Evolutionary conservation across 2,797 vertebrate genomes (phyloP), one percentile per base, ranked within the genome.

Genomic region (Miichthys miiuy): DNA sequence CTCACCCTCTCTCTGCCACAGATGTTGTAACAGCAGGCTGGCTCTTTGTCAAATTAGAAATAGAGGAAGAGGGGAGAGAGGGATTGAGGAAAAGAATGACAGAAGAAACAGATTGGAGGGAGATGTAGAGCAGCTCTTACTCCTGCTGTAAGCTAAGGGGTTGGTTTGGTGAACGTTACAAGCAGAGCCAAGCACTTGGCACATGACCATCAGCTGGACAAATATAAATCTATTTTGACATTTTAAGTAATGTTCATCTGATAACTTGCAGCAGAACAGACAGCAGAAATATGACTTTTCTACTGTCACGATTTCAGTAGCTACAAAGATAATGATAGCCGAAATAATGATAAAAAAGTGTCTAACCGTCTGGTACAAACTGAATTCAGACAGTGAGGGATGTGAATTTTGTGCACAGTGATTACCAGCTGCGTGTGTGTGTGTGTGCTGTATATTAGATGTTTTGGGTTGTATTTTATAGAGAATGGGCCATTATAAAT

Each of bases 11-110:
- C 84, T 87, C 54, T 34, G 23, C 68, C 84, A 62, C 92, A 93
- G 92, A 92, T 93, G 91, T 92, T 90, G 52, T 44, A 93, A 89
- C 91, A 93, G 91, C 87, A 90, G 91, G 91, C 83, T 76, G 80
- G 75, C 85, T 83, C 82, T 80, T 81, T 83, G 80, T 91, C 86
- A 89, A 73, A 89, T 84, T 78, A 88, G 79, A 79, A 83, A 79
- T 64, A 63, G 60, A 79, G 65, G 50, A 27, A 34, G 68, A 58
- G 68, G 57, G 56, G 44, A 68, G 58, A 56, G 64, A 47, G 58
- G 71, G 52, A 38, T 38, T 52, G 71, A 75, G 67, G 55, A 70
- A 63, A 12, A 69, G 72, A 86, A 57, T 88, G 88, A 93, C 84
- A 82, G 81, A 61, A 52, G 81, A 82, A 85, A 78, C 82, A 90